Base-by-base conservation (phyloP, 2,113 vertebrate genomes). In the Recurvirostra avosetta region DNA sequence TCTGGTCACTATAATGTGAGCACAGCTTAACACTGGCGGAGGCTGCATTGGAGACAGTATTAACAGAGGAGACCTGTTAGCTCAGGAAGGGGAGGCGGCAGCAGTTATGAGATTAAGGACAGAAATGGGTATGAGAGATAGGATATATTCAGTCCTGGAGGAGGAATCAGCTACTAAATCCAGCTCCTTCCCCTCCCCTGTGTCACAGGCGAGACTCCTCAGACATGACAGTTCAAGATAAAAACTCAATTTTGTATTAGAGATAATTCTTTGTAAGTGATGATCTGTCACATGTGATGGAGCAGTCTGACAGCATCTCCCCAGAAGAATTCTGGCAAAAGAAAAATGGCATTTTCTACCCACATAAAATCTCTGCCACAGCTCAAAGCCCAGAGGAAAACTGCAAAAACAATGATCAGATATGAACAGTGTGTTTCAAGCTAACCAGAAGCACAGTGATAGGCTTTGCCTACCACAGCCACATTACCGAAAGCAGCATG, bases 201-300 rank as follows among this genome's bases (percentile, higher is more conserved):
- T 88, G 82, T 76, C 74, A 79, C 62, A 92, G 53, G 53, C n/a
- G 8, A 87, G 89, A 56, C 81, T 93, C 95, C 93, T 94, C 58
- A 96, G 92, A 68, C 66, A 49, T 5, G 93, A 82, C 87, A 86
- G 71, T 85, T 94, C 66, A 65, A 96, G 93, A 96, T 97, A 90
- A 96, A 93, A 96, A 72, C 61, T 95, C 91, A 88, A 79, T 97
- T 97, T 95, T 85, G 38, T 95, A 50, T 92, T 92, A 68, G 74
- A 90, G 93, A 92, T 84, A 96, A 95, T 89, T 87, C 81, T 75
- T 62, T 72, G 32, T 72, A 90, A 91, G 80, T 67, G 93, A 87
- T 90, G 92, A 72, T 94, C 80, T 4, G 3, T 81, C 92, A 91
- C 58, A 49, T 61, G 80, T 67, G 93, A 89, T 91, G 66, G 84